Conservation (phyloP, 2,113 vertebrate genomes). For the Antechinus flavipes region DNA sequence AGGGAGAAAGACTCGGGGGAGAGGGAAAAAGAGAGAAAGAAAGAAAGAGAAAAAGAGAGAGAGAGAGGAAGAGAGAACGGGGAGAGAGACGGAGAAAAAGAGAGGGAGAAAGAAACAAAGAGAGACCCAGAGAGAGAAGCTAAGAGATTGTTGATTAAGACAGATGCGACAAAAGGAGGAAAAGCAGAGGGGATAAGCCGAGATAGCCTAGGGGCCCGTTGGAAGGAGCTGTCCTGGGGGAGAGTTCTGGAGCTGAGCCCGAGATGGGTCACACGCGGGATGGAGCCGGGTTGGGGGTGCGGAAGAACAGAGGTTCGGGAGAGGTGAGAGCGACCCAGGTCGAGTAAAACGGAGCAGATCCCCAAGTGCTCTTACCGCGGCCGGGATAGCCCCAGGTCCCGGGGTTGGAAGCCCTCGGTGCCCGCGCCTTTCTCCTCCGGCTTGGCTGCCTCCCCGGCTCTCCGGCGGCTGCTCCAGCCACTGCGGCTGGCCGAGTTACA, state of each 20-base stretch:
- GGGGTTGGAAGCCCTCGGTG: not conserved
- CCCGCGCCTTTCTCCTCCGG: not conserved
- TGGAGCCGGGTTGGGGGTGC: not conserved
- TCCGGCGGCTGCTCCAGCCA: constrained; percentile 16
- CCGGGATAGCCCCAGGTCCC: not conserved
- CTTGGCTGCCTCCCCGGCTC: not conserved
- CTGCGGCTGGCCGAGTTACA: constrained; percentile 46
- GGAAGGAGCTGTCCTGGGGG: not conserved
- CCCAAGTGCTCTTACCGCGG: constrained; percentile 68
- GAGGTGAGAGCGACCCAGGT: not conserved
- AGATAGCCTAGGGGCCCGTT: not conserved
- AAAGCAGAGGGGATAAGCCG: not conserved
- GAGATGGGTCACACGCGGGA: not conserved
- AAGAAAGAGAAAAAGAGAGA: too few species aligned
- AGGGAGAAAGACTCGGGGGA: too few species aligned
- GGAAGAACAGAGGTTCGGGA: not conserved
- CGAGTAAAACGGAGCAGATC: constrained; percentile 21
- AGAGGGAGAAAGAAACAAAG: not conserved
- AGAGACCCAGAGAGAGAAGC: not conserved
- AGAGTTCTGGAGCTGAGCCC: not conserved
- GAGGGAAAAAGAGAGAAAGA: too few species aligned
- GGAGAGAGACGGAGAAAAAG: too few species aligned
- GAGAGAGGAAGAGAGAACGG: too few species aligned
- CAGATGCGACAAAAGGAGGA: constrained; percentile 19
- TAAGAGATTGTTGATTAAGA: constrained; percentile 39